Evolutionary conservation across 2,797 vertebrate genomes (phyloP).

Genomic region (Xenops minutus): DNA sequence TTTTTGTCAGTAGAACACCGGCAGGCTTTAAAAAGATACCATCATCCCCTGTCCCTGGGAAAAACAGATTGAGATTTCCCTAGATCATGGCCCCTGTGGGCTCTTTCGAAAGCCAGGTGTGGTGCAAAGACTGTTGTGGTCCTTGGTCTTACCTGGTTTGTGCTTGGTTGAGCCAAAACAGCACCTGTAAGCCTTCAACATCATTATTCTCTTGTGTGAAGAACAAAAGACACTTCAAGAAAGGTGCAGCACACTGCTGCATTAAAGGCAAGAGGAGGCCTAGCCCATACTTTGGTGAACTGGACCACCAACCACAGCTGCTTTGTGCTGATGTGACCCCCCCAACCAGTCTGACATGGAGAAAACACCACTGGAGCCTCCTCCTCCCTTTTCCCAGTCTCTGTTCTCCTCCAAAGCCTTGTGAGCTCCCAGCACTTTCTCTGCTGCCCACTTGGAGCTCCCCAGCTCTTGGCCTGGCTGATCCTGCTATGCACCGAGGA

Average conservation of each 20-base stretch:
- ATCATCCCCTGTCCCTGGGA: background rate
- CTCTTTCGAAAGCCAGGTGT: background rate
- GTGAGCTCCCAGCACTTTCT: background rate
- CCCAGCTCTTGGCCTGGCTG: background rate
- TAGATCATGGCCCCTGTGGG: background rate
- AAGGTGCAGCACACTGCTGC: background rate
- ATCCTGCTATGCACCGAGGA: fast-evolving
- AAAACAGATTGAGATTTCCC: background rate
- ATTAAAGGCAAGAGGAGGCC: background rate
- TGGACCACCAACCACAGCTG: background rate
- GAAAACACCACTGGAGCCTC: background rate
- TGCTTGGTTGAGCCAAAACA: background rate
- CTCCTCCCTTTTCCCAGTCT: background rate
- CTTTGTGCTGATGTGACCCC: background rate
- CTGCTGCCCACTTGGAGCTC: background rate
- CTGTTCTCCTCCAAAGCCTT: background rate
- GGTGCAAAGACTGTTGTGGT: background rate
- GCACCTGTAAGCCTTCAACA: background rate
- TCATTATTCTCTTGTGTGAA: background rate
- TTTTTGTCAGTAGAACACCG: background rate
- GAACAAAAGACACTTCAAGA: background rate
- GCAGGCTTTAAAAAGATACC: background rate
- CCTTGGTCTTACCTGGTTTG: background rate
- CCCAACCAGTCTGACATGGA: background rate
- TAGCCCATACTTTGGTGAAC: background rate